Conservation (phyloP, 2,113 vertebrate species). For the human region GRCh38 chr16:62977001-62977500, state of each 20-base stretch:
- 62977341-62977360: not conserved
- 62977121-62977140: not conserved
- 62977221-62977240: not conserved
- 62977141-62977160: not conserved
- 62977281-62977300: not conserved
- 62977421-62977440: not conserved
- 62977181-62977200: not conserved
- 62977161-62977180: not conserved
- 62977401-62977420: not conserved
- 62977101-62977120: not conserved
- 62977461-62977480: slow-evolving; percentile 9
- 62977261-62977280: too few species aligned
- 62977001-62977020: not conserved
- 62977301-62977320: not conserved
- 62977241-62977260: not conserved
- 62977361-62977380: not conserved
- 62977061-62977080: not conserved
- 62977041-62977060: not conserved
- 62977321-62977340: not conserved
- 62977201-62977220: not conserved
- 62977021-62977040: not conserved
- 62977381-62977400: not conserved
- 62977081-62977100: not conserved
- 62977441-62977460: not conserved
- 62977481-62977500: not conserved